These are phyloP conservation scores for Eurystomus gularis DNA, from an alignment of 2,113 vertebrate species.

Conservation along the genomic window DNA sequence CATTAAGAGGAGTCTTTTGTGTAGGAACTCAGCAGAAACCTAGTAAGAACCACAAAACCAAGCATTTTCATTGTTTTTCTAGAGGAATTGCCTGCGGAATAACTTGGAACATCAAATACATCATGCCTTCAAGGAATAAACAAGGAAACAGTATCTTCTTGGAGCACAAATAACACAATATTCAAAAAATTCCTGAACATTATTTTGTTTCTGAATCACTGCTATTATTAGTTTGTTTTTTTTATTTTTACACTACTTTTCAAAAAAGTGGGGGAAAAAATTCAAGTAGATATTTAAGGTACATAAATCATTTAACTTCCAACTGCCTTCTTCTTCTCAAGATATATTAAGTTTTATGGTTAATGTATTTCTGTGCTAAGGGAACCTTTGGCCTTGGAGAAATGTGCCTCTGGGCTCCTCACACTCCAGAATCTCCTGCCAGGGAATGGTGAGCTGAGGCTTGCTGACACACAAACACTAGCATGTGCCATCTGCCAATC, in stretches of 20 bases:
- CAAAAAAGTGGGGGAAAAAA: background rate
- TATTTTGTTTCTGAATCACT: background rate
- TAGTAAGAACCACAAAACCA: background rate
- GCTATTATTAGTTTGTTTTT: background rate
- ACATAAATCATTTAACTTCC: background rate
- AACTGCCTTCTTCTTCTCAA: background rate
- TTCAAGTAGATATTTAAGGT: background rate
- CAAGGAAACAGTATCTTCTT: background rate
- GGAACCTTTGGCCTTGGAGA: background rate
- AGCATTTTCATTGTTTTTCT: background rate
- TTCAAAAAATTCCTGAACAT: background rate
- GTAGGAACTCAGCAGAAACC: background rate
- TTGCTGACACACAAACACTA: background rate
- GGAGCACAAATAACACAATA: background rate
- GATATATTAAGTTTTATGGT: background rate
- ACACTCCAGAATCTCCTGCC: background rate
- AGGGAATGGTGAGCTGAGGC: background rate
- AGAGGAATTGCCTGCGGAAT: background rate
- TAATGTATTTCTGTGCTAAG: background rate
- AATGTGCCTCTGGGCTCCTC: background rate
- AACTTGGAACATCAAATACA: background rate
- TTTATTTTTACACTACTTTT: background rate
- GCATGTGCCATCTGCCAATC: background rate
- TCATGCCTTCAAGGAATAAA: background rate
- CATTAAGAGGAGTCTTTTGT: background rate